These are phyloP conservation scores for Elephantulus edwardii DNA, from an alignment of 2,113 vertebrate genomes.

Conservation along the genomic window DNA sequence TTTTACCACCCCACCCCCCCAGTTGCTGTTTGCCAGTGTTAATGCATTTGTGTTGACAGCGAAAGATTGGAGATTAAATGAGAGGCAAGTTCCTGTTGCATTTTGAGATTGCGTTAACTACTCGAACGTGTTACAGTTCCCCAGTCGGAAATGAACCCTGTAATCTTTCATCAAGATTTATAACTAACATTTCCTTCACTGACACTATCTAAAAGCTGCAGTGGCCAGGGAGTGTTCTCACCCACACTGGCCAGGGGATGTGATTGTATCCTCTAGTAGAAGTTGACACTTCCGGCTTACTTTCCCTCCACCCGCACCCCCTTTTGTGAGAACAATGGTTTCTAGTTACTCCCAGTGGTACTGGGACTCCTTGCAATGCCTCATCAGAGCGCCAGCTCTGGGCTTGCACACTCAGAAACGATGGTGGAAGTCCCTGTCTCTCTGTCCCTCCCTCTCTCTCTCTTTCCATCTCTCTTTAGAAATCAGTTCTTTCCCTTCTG, in stretches of 20 bases:
- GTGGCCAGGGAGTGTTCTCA: slow-evolving; percentile 73
- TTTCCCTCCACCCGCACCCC: slow-evolving; percentile 72
- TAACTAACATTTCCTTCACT: slow-evolving; percentile 78
- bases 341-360: slow-evolving; percentile 57
- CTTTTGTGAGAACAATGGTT: slow-evolving; percentile 77
- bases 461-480: neutral
- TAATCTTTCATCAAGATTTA: slow-evolving; percentile 81
- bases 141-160: slow-evolving; percentile 68
- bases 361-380: slow-evolving; percentile 1
- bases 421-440: neutral
- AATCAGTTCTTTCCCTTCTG: neutral
- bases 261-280: slow-evolving; percentile 75
- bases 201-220: slow-evolving; percentile 72
- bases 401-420: neutral
- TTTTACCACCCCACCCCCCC: too few species aligned
- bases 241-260: slow-evolving; percentile 66
- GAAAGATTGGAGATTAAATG: slow-evolving; percentile 60
- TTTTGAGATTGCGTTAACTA: slow-evolving; percentile 76
- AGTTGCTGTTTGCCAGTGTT: slow-evolving; percentile 39
- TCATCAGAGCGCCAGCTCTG: neutral
- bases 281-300: slow-evolving; percentile 79
- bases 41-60: slow-evolving; percentile 70
- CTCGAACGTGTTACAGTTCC: slow-evolving; percentile 61
- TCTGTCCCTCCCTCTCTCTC: too few species aligned
- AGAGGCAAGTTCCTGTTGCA: slow-evolving; percentile 58